A percentile compares a stretch with the other conserved stretches of the same genome.
Conservation (phyloP, 2,113 vertebrate species). For the Polyodon spathula region DNA sequence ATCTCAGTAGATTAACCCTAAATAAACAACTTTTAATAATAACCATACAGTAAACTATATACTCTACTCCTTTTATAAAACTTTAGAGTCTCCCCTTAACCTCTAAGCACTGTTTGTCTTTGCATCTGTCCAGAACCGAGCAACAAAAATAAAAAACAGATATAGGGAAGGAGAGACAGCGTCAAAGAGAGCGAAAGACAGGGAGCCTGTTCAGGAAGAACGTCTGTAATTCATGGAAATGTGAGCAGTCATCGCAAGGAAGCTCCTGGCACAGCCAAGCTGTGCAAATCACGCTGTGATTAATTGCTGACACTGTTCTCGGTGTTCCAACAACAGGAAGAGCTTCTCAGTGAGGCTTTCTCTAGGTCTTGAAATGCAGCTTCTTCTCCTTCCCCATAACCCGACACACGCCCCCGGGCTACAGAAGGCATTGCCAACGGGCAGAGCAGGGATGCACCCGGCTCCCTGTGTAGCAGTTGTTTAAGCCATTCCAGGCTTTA, state of each 20-base stretch:
- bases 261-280: conserved; percentile 20
- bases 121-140: not conserved
- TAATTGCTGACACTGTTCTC: conserved; percentile 53
- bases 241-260: conserved; percentile 32
- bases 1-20: no score
- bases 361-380: conserved; percentile 17
- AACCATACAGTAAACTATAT: no score
- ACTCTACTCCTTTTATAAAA: no score
- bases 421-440: not conserved
- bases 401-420: not conserved
- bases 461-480: no score
- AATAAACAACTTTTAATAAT: no score
- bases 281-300: conserved; percentile 44
- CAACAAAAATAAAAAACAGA: not conserved
- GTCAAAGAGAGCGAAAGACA: conserved; percentile 32
- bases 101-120: no score
- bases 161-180: conserved; percentile 4
- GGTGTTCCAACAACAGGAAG: conserved; percentile 63
- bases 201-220: conserved; percentile 44
- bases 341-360: conserved; percentile 23
- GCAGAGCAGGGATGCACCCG: no score
- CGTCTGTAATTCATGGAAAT: conserved; percentile 52
- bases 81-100: no score
- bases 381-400: not conserved
- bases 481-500: no score